These are phyloP conservation scores for Rhea americana DNA, from an alignment of 2,113 vertebrate genomes.

Conservation along the genomic window DNA sequence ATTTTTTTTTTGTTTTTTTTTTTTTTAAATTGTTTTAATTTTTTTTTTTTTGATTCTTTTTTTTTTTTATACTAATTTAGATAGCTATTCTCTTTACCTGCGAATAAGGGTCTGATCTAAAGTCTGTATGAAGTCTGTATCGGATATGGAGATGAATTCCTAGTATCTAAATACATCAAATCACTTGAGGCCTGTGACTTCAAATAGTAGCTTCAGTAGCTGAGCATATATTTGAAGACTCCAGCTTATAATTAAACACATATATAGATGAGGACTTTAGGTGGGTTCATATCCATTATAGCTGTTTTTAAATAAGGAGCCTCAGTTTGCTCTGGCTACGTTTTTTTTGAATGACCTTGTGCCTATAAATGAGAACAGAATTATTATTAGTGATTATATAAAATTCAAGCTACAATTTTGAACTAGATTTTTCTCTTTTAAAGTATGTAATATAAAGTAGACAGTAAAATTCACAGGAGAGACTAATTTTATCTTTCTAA, in stretches of 20 bases:
- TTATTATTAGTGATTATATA: background rate
- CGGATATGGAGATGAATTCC: background rate
- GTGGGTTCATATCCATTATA: background rate
- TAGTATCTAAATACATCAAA: background rate
- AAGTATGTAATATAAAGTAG: background rate
- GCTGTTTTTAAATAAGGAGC: background rate
- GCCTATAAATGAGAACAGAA: background rate
- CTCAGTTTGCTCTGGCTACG: background rate
- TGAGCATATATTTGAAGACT: background rate
- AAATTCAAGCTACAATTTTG: background rate
- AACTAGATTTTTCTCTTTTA: background rate
- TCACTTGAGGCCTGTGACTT: background rate
- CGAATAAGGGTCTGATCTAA: background rate
- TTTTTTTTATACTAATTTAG: background rate
- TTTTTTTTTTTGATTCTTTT: background rate
- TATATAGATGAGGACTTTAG: background rate
- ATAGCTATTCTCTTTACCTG: background rate
- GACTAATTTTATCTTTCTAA: background rate
- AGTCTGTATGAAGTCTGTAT: background rate
- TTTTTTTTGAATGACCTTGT: background rate
- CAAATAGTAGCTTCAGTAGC: background rate
- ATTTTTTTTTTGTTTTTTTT: background rate
- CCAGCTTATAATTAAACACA: background rate
- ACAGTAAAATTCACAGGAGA: background rate
- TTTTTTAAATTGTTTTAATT: background rate